Evolutionary conservation across 2,113 vertebrate species (phyloP).

Genomic region (Galbula dea): DNA sequence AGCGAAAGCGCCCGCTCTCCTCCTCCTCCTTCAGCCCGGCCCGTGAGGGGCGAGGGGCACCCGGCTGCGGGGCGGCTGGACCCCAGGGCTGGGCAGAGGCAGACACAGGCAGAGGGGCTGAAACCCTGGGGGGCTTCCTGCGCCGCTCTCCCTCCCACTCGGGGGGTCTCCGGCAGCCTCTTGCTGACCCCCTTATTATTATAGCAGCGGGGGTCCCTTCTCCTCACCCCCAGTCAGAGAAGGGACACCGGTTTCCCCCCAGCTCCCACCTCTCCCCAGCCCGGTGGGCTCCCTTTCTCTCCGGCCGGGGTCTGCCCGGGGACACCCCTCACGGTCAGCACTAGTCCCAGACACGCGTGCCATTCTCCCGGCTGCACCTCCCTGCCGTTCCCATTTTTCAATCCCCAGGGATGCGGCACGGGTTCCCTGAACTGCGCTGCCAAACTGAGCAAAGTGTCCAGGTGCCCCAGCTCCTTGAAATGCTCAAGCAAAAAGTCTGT

Average conservation of each 20-base stretch:
- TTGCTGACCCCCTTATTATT: conserved; percentile 68
- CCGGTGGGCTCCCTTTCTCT: accelerated
- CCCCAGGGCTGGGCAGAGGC: neutral
- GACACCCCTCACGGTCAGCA: neutral
- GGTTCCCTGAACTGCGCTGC: neutral
- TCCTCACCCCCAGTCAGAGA: conserved; percentile 74
- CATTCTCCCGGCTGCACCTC: neutral
- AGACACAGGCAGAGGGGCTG: neutral
- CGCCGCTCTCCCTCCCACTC: neutral
- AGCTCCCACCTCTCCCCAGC: neutral
- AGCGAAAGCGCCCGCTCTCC: conserved; percentile 2
- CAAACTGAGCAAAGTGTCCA: accelerated
- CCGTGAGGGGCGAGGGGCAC: neutral
- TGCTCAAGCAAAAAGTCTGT: accelerated
- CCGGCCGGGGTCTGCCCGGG: neutral
- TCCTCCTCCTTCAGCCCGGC: neutral
- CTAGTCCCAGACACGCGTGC: neutral
- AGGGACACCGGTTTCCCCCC: conserved; percentile 68
- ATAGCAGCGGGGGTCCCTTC: conserved; percentile 71
- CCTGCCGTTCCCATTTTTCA: accelerated
- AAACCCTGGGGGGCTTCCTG: neutral
- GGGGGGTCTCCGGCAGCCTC: conserved; percentile 27
- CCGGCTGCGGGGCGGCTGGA: neutral
- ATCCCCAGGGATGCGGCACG: accelerated
- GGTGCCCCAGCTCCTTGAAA: neutral